Conservation (phyloP, 2,113 vertebrate species). For the Mirza zaza region DNA sequence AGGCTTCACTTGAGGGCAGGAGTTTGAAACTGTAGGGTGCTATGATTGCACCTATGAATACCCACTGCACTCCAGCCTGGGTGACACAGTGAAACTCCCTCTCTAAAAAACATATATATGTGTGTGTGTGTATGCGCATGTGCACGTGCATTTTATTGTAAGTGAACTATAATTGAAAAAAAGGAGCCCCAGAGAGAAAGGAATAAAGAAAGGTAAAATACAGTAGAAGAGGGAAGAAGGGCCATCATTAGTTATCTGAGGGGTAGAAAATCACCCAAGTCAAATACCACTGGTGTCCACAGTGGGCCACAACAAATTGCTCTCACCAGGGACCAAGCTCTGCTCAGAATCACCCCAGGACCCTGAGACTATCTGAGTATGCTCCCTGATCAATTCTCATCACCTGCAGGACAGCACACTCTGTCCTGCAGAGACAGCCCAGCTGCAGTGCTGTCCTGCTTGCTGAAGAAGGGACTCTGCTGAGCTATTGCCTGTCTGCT, state of each 20-base stretch:
- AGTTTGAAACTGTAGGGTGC: background rate
- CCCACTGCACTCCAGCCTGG: background rate
- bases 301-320: background rate
- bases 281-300: background rate
- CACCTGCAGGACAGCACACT: background rate
- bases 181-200: background rate
- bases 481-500: fast-evolving
- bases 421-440: background rate
- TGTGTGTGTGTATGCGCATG: too few relatives aligned
- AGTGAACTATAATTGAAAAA: background rate
- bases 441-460: background rate
- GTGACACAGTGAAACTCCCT: background rate
- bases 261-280: background rate
- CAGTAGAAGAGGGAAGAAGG: background rate
- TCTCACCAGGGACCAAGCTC: background rate
- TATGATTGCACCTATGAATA: background rate
- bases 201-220: background rate
- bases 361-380: background rate
- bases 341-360: background rate
- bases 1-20: background rate
- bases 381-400: background rate
- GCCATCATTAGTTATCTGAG: background rate
- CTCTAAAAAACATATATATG: background rate
- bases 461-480: background rate
- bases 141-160: background rate